Conservation (phyloP, 64 coral and sea anemone species). For the Stylophora pistillata region DNA sequence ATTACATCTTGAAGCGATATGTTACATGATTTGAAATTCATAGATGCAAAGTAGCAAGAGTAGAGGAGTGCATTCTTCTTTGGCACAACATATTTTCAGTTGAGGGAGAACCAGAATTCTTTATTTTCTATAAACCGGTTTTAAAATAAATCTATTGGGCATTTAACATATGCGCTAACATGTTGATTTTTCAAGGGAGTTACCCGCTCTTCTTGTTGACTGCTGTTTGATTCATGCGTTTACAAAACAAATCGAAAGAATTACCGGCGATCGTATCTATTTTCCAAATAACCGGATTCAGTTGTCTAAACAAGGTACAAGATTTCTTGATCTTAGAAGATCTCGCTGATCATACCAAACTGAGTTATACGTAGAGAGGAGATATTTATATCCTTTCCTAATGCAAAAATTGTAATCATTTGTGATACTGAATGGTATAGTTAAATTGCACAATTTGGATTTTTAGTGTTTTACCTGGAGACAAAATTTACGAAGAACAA, state of each 20-base stretch:
- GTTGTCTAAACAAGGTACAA: background rate
- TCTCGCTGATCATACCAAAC: background rate
- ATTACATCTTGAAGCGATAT: no score
- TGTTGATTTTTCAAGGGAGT: no score
- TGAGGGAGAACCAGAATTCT: no score
- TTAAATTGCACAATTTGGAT: background rate
- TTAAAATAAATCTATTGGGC: no score
- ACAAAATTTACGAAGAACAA: background rate
- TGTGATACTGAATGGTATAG: background rate
- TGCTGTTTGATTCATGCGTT: background rate
- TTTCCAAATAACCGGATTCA: slow-evolving; percentile 6
- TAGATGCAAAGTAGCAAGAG: no score
- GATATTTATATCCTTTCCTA: background rate
- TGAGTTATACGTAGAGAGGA: background rate
- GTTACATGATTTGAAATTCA: no score
- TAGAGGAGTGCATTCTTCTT: no score
- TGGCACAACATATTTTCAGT: no score
- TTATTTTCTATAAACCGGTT: no score
- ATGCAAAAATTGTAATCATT: no score
- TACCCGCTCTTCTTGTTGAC: no score
- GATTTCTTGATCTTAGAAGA: background rate
- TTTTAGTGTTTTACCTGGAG: background rate
- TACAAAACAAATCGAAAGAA: background rate
- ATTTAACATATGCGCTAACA: no score
- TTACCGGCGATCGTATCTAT: background rate